Base-by-base conservation (phyloP, 2,113 vertebrate species). In the Grallaria varia region DNA sequence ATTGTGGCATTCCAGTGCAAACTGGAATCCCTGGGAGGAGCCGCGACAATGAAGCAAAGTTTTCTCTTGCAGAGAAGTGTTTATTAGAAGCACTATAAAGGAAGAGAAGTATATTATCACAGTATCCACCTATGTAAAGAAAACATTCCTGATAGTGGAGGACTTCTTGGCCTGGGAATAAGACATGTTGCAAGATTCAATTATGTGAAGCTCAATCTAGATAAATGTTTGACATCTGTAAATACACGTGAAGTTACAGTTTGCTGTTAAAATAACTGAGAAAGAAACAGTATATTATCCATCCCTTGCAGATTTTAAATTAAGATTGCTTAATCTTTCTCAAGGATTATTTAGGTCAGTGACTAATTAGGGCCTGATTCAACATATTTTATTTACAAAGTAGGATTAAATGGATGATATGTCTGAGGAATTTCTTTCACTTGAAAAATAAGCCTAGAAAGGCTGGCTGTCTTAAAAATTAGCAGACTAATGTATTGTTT, bases 261-360 rank as follows among this genome's bases (percentile, higher is more conserved):
- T 93, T 68, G 14, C 11, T 87, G 30, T 40, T 64, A 50, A 47
- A 82, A 45, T 31, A 91, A 89, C 23, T 23, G 37, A 83, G 45
- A 42, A 91, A 76, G 55, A 69, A 75, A 75, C 31, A 69, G 35
- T 25, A 10, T 56, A 39, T 69, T 91, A 66, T 47, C 17, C 40
- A 24, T 67, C 12, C 16, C 40, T 49, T 33, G 37, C 25, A 71
- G 59, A 35, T 93, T 94, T 87, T 62, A 91, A 87, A 73, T 89
- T 66, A 95, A 84, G 55, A 67, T 89, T 12, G 4, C 37, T 77
- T 86, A 74, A 53, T 90, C 53, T 74, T 94, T 94, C 49, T 63
- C 35, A 83, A 82, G 82, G 82, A 92, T 92, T 95, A 88, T 93
- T 85, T 94, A 93, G 87, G 75, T 93, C 87, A 81, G 59, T 93